Base-by-base conservation (phyloP, 2,888 invertebrate species). In the Norana najaformis region DNA sequence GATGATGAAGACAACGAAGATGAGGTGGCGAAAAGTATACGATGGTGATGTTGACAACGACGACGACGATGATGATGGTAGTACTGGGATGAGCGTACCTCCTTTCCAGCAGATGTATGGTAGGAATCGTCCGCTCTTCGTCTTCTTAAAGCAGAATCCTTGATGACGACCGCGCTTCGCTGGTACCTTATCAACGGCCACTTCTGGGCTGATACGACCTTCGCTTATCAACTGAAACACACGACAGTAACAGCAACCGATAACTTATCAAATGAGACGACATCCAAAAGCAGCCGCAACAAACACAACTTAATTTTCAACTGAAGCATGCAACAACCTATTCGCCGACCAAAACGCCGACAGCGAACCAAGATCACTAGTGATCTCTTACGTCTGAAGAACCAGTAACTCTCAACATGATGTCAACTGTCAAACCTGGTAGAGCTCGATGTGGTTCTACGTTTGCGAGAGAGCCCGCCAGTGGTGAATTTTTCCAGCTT, bases 81-180 rank as follows among this genome's bases (percentile, higher is more conserved):
- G 0, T 69, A n/a, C 13, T n/a, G 16, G 14, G 69, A 69, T 69
- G 69, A n/a, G 1, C 89, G 35, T 37, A 92, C 92, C 91, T 91
- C 91, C 92, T 88, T 92, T 92, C 92, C 92, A 92, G 91, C 92
- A 92, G 89, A 92, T 92, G 92, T 92, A 92, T 35, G 92, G 92
- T 88, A 92, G 90, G 91, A 92, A 92, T 30, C 92, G 91, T 6
- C 92, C 92, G 47, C 90, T 91, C 89, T 90, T 91, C 53, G 92
- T 92, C 89, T 91, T 91, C 90, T 91, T 91, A 92, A 92, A 92
- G 91, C 92, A 92, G 91, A 92, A 92, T 89, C 92, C 92, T 90
- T 92, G 92, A 88, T 91, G 92, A n/a, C 92, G 91, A 23, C 92
- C 92, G 39, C 92, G 89, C 89, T 92, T 92, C 41, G 89, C 91